Base-by-base conservation (phyloP, 2,888 invertebrate species). In the Chalcis sispes region DNA sequence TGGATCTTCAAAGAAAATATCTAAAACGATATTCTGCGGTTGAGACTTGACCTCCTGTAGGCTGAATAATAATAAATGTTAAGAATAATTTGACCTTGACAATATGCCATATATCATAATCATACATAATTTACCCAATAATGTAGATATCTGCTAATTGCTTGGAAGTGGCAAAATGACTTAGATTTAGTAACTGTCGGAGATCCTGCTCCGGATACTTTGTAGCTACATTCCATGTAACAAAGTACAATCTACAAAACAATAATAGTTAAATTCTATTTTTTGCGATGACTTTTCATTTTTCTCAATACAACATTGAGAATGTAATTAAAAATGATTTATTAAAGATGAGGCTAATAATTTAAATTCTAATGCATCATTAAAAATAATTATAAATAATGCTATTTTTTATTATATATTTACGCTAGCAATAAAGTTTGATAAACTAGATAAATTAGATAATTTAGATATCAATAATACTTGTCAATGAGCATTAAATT, bases 211-310 rank as follows among this genome's bases (percentile, higher is more conserved):
- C 93, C 32, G 95, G 94, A 79, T 91, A 91, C 84, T 92, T 93
- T 0, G 95, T 94, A 46, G 95, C 96, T 67, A 98, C 97, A 91
- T 98, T 98, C 93, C 96, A 98, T 52, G 97, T 97, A 56, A 94
- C 93, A 83, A 96, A 91, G 88, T 95, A 95, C 80, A 96, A 90
- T 86, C 94, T 95, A 89, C 89, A 90, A 86, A 90, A 59, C 46
- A 65, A 54, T 18, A 52, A 62, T 23, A 72, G 7, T 46, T 58
- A 40, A 27, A 61, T 10, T 65, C 3, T 52, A 56, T 48, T 72
- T 20, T 13, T 29, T 61, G 5, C 13, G 20, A 25, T 36, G 15
- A 46, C 36, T 52, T 25, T 10, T 61, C 8, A 1, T 46, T 32
- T 23, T 5, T 48, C n/a, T n/a, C n/a, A n/a, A n/a, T n/a, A n/a